A percentile compares a stretch with the other conserved stretches of the same genome.
These are phyloP conservation scores for Cathartes aura DNA, from an alignment of 2,113 vertebrate species.

Conservation along the genomic window DNA sequence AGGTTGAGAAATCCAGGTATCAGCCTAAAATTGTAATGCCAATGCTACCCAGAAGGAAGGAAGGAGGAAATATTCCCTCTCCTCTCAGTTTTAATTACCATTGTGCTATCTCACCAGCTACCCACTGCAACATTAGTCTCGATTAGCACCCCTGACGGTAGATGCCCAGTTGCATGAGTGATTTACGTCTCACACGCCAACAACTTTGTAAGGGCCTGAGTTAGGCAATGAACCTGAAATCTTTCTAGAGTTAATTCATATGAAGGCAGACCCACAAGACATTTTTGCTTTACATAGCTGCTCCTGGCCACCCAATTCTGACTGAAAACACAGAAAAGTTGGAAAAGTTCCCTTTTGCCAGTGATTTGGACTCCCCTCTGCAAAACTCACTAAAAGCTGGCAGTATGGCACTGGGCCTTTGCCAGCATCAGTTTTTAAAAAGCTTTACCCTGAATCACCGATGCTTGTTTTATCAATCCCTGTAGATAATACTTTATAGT, in stretches of 20 bases:
- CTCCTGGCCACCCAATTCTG: not conserved
- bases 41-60: not conserved
- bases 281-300: not conserved
- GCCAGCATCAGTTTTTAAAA: not conserved
- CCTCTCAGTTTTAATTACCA: not conserved
- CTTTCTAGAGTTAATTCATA: not conserved
- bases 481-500: not conserved
- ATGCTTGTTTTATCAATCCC: not conserved
- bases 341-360: not conserved
- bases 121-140: not conserved
- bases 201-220: not conserved
- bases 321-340: not conserved
- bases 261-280: not conserved
- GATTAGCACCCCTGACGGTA: not conserved
- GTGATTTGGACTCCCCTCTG: not conserved
- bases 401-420: not conserved
- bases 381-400: not conserved
- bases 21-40: not conserved
- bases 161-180: not conserved
- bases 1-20: not conserved
- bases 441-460: not conserved
- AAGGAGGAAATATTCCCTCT: not conserved
- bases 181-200: not conserved
- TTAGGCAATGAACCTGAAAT: not conserved
- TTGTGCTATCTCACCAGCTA: not conserved